Base-by-base conservation (phyloP, 2,797 vertebrate genomes). In the Argya squamiceps region DNA sequence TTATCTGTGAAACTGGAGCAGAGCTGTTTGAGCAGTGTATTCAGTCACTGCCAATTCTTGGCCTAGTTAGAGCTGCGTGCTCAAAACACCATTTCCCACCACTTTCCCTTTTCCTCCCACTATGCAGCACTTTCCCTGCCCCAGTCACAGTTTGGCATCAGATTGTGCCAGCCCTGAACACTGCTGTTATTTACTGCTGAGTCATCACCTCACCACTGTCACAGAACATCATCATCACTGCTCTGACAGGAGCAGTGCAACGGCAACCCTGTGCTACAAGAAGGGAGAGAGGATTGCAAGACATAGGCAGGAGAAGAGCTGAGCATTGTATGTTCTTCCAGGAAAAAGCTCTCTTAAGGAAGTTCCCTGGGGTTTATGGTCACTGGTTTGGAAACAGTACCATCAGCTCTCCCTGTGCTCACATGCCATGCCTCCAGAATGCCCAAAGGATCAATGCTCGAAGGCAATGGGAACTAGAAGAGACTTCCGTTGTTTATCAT, bases 401-500 rank as follows among this genome's bases (percentile, higher is more conserved):
- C 44, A 20, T 88, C 65, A 49, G 8, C 36, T 78, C 17, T 59
- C 15, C 37, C 77, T 2, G 1, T 62, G 44, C 32, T 82, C 50
- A 46, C n/a, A 36, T 24, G 84, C 58, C 26, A 7, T 79, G 47
- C 43, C 52, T 91, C 60, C 32, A 11, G 78, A 95, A 88, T 11
- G 20, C 67, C 83, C 93, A 47, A 95, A 79, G 71, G 62, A 92
- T 55, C 77, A 86, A 53, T 1, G 23, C 13, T 78, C 0, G 0
- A 86, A 96, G 68, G 79, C 67, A 88, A 29, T 47, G 77, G 83
- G 79, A 90, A 65, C 71, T 87, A 92, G 88, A 85, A 93, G 94
- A 91, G 50, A 70, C 83, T 89, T 95, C 75, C 0, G n/a, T 97
- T 96, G 89, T 97, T 97, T 97, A 97, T 82, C 87, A 50, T 47